phyloP scores from a whole-genome alignment of 2,113 vertebrate genomes.

The Actenoides lindsayi region DNA sequence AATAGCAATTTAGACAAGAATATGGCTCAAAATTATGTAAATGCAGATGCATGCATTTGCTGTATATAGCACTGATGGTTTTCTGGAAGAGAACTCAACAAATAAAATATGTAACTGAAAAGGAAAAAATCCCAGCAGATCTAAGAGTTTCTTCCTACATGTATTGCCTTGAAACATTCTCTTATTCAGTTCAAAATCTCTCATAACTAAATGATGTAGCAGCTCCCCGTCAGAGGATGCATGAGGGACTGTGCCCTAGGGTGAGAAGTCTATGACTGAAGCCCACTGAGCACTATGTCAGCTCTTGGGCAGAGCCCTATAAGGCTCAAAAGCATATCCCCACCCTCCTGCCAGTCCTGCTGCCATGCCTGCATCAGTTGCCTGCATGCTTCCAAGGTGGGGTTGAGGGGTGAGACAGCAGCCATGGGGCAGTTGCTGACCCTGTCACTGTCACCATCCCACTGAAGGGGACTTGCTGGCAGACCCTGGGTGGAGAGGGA shows the following conservation, averaged over 20 bases:
- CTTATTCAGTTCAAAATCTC: neutral
- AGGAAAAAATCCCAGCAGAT: neutral
- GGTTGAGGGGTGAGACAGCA: accelerated
- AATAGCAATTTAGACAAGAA: neutral
- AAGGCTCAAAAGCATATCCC: neutral
- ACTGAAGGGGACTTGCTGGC: accelerated
- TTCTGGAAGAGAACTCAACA: neutral
- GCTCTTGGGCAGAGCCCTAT: neutral
- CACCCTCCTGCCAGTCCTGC: neutral
- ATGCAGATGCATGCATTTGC: neutral
- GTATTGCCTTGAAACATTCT: neutral
- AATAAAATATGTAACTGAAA: conserved; percentile 34
- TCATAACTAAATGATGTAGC: accelerated
- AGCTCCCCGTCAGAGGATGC: neutral
- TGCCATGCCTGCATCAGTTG: no score
- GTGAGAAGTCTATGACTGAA: accelerated
- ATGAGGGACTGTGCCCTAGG: accelerated
- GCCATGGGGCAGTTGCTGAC: no score
- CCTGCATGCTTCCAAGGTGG: accelerated
- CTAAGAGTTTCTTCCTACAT: neutral
- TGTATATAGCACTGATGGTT: neutral
- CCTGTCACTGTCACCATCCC: neutral
- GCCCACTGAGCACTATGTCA: accelerated
- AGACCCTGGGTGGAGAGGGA: accelerated
- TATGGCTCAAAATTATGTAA: neutral